Evolutionary conservation across 2,888 invertebrate genomes (phyloP).

Genomic region (Steromphala cineraria): DNA sequence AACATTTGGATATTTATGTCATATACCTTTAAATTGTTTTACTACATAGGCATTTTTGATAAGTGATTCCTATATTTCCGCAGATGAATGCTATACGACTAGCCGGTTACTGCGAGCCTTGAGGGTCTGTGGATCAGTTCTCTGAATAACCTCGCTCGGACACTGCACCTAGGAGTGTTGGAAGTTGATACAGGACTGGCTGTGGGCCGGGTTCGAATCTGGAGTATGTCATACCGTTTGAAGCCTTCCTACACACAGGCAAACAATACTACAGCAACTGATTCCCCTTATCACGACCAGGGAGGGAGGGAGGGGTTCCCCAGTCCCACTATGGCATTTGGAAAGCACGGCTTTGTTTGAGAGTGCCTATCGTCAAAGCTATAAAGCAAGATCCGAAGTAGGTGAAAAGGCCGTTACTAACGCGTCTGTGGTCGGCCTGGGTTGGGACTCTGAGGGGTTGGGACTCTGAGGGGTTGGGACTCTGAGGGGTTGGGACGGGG

Average conservation of each 20-base stretch:
- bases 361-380: background rate
- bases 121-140: background rate
- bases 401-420: background rate
- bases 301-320: background rate
- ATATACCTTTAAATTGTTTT: too few species aligned
- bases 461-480: too few species aligned
- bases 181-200: background rate
- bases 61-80: too few species aligned
- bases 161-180: background rate
- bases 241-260: background rate
- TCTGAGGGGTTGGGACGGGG: too few species aligned
- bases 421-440: background rate
- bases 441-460: background rate
- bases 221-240: background rate
- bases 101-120: too few species aligned
- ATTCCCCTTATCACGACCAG: background rate
- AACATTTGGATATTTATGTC: too few species aligned
- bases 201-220: background rate
- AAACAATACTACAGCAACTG: background rate
- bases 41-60: too few species aligned
- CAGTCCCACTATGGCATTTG: background rate
- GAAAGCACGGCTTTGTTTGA: background rate
- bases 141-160: background rate
- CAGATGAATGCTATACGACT: too few species aligned
- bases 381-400: background rate